Evolutionary conservation across 2,888 invertebrate genomes (phyloP).

Genomic region (Heliconius sara): DNA sequence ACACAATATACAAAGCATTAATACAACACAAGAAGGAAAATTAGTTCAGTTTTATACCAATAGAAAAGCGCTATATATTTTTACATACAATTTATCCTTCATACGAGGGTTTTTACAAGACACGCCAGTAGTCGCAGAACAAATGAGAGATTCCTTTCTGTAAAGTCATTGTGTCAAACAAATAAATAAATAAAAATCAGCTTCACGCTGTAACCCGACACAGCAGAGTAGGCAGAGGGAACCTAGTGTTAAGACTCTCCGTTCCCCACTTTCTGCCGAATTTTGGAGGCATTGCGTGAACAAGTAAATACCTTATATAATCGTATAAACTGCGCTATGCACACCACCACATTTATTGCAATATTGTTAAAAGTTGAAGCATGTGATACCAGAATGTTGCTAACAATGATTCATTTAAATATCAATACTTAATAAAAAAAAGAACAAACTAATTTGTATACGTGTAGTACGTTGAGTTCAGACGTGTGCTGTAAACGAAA

Average conservation of each 20-base stretch:
- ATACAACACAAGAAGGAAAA: background rate
- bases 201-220: too few relatives aligned
- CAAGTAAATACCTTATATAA: background rate
- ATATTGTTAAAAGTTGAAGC: background rate
- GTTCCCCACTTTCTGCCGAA: too few relatives aligned
- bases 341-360: background rate
- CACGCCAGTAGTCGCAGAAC: background rate
- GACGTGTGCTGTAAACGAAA: too few relatives aligned
- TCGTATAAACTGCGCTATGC: background rate
- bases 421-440: background rate
- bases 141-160: background rate
- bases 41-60: background rate
- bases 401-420: background rate
- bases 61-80: background rate
- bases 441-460: too few relatives aligned
- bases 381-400: background rate
- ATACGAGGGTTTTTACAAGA: conserved; percentile 5
- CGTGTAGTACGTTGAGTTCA: too few relatives aligned
- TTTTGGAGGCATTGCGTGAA: too few relatives aligned
- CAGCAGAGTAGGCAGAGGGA: too few relatives aligned
- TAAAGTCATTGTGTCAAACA: background rate
- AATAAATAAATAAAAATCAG: background rate
- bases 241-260: too few relatives aligned
- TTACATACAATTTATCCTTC: background rate
- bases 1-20: too few relatives aligned